Base-by-base conservation (phyloP, 2,797 vertebrate genomes). In the Craterocephalus amniculus region DNA sequence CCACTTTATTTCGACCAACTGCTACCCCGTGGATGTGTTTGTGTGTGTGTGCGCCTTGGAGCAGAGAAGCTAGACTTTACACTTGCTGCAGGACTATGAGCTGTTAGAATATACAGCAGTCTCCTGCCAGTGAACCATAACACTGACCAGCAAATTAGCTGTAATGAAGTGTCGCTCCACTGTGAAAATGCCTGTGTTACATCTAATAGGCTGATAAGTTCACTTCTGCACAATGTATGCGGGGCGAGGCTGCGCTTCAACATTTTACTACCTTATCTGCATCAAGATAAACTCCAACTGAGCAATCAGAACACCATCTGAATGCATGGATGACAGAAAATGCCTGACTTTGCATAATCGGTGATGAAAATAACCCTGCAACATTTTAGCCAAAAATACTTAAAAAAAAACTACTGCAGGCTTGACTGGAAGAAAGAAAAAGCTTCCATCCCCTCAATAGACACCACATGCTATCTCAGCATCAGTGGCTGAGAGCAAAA, bases 81-180 rank as follows among this genome's bases (percentile, higher is more conserved):
- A 74, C 83, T 80, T 51, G 59, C 74, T 72, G 74, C 74, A 74
- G 63, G 72, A 67, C 26, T 72, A 71, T 67, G 72, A 84, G 71
- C 80, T 38, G 71, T 79, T 80, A 59, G 67, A 78, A 84, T 81
- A 81, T 73, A 83, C 54, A 85, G 61, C 74, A 79, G 70, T 40
- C 74, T 75, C 45, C 70, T 76, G 81, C 62, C 86, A 60, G 54
- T 63, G 68, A 72, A 79, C 65, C 78, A 48, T 54, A 81, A 80
- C 72, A 54, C 59, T 62, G 58, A 82, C 76, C 72, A 11, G 16
- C 70, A 72, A 73, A 77, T 83, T 75, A 10, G 32, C 56, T 36
- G 55, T 71, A 72, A 78, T 73, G 51, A 80, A 73, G 79, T 34
- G 72, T 79, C 2, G 0, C 72, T 82, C 34, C 67, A 64, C 73